Percentiles rank a stretch among this genome's conserved stretches.
phyloP scores from a whole-genome alignment of 1,140 invertebrate species.

The Leptinotarsa lineolata region DNA sequence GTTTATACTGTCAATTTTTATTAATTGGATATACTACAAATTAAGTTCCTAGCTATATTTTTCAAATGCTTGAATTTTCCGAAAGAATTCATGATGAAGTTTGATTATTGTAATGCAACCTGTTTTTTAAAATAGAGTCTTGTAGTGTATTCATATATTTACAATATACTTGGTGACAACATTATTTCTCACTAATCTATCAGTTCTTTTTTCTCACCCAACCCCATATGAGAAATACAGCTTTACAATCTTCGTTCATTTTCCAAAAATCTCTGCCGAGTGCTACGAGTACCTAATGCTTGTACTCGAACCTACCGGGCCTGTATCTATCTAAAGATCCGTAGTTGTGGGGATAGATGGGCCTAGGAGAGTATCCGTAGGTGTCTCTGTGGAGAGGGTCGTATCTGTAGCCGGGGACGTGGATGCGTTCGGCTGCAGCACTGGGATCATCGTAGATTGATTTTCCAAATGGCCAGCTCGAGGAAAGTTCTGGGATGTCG shows the following conservation, averaged over 20 bases:
- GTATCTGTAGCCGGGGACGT: conserved; percentile 84
- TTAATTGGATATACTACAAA: too few relatives aligned
- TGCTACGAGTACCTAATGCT: conserved; percentile 31
- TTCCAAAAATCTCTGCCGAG: conserved; percentile 11
- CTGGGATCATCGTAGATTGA: conserved; percentile 84
- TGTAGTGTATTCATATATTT: too few relatives aligned
- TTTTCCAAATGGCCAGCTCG: conserved; percentile 74
- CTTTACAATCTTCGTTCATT: not conserved
- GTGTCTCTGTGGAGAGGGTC: conserved; percentile 84
- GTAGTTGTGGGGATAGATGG: conserved; percentile 85
- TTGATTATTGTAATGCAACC: too few relatives aligned
- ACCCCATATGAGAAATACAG: not conserved
- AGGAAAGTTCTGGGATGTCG: conserved; percentile 66
- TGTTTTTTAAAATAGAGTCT: too few relatives aligned
- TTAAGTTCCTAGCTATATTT: too few relatives aligned
- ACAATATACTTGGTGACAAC: too few relatives aligned
- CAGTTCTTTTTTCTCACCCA: not conserved
- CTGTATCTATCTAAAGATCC: conserved; percentile 76
- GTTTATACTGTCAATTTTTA: too few relatives aligned
- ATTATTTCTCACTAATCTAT: too few relatives aligned
- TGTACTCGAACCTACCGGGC: conserved; percentile 74
- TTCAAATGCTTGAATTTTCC: too few relatives aligned
- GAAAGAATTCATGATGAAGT: too few relatives aligned
- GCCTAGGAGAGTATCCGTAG: conserved; percentile 83
- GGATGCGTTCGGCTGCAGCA: conserved; percentile 78